Evolutionary conservation across 2,888 invertebrate species (phyloP).

Genomic region (Tigriopus californicus): DNA sequence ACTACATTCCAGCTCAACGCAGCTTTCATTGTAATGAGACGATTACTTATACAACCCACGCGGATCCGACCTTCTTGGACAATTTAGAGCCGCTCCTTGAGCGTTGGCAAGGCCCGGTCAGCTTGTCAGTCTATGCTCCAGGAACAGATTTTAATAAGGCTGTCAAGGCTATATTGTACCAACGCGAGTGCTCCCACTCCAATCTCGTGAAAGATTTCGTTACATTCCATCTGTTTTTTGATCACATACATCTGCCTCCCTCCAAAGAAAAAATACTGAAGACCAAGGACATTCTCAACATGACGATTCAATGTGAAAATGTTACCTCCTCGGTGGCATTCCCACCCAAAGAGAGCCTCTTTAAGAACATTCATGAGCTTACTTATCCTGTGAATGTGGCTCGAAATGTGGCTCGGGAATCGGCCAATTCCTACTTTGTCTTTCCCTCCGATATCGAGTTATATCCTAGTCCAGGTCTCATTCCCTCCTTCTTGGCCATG

Average conservation of each 20-base stretch:
- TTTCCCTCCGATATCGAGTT: constrained; percentile 75
- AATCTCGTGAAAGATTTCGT: constrained; percentile 50
- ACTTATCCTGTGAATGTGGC: constrained; percentile 79
- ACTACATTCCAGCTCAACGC: constrained; percentile 44
- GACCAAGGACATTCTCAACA: neutral
- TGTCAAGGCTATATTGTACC: constrained; percentile 55
- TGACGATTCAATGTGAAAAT: no score
- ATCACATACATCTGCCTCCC: constrained; percentile 60
- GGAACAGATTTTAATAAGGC: constrained; percentile 60
- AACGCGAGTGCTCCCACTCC: constrained; percentile 24
- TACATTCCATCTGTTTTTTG: constrained; percentile 76
- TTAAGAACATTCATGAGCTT: constrained; percentile 44
- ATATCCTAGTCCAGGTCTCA: constrained; percentile 65
- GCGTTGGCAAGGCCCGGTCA: constrained; percentile 71
- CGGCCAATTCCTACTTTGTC: constrained; percentile 59
- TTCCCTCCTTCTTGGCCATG: constrained; percentile 64
- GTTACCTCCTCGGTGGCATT: no score
- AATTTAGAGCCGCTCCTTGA: constrained; percentile 66
- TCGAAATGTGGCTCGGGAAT: constrained; percentile 66
- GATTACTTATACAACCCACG: constrained; percentile 82
- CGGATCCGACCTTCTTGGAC: constrained; percentile 74
- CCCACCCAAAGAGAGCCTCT: neutral
- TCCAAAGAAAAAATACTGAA: neutral
- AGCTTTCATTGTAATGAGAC: constrained; percentile 53
- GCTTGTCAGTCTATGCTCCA: constrained; percentile 69